Base-by-base conservation (phyloP, 2,797 vertebrate species). In the Dallia pectoralis region DNA sequence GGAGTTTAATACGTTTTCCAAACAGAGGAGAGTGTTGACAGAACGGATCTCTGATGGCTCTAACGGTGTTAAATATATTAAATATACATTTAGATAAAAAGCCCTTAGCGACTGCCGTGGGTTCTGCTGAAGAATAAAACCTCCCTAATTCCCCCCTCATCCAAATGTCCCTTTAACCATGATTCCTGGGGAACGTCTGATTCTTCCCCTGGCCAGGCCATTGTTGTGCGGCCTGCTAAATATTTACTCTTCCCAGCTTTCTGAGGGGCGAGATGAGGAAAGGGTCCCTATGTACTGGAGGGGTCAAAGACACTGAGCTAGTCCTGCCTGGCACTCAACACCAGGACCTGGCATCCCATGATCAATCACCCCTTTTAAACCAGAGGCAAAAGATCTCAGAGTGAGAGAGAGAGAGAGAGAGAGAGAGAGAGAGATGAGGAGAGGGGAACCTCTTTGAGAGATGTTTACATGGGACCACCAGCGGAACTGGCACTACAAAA, bases 221-320 rank as follows among this genome's bases (percentile, higher is more conserved):
- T 93, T 96, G 94, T 95, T 91, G 88, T 86, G 79, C 76, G 87
- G 87, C 80, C 87, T 89, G 92, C 93, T 94, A 94, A 95, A 96
- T 95, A 94, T 96, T 93, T 95, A 95, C 93, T 93, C 92, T 96
- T 96, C 94, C 94, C 95, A 95, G 94, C 91, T 93, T 83, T 86
- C 84, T 81, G 65, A 80, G 87, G 84, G 87, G 70, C 79, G 82
- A 87, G 86, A 88, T 76, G 80, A 87, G 11, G 0, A 64, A 22
- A 64, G 63, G 83, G 81, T 90, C 22, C 53, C 53, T 59, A 11
- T 59, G 89, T 88, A 82, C 83, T 81, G 81, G 74, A 78, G 88
- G 89, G 76, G 32, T 59, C 81, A 79, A 49, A 79, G 61, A 81
- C 81, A 88, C 89, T 85, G 88, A 90, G 89, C 93, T 91, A 4